Base-by-base conservation (phyloP, 2,888 invertebrate genomes). In the Calliphora vomitoria region DNA sequence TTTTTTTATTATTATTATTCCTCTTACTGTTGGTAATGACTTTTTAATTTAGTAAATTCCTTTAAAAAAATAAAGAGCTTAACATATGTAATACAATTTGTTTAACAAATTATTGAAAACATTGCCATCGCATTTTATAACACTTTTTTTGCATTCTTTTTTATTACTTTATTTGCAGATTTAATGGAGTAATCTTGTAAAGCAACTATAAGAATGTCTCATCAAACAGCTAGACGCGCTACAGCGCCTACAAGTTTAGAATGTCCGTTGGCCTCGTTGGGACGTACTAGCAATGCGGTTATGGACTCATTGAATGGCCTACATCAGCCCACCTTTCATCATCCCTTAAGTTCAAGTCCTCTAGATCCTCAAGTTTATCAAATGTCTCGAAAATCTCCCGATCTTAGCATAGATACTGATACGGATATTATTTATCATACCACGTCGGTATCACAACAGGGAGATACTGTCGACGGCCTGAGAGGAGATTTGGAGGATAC, bases 261-360 rank as follows among this genome's bases (percentile, higher is more conserved):
- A 90, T 95, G 95, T 92, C 95, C 95, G 81, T 93, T 95, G 90
- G 95, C 95, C 86, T 95, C 95, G 88, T 92, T 95, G 89, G 95
- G 95, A 58, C 94, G 95, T 86, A 94, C 94, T 86, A 91, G 91
- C 87, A 92, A 90, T 86, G 91, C 91, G 4, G 93, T 91, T 55
- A 90, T 93, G 83, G 93, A 93, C 88, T 91, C 92, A 35, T 85
- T 92, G 88, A 91, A 93, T 68, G 89, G 88, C 31, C 85, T 89
- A 50, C 90, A 90, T 82, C 92, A 93, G 83, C 92, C 93, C 64
- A 92, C 93, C 71, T 93, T 93, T 88, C 94, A 93, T 90, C 94
- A 94, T 90, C 94, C 94, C 5, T 89, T 94, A 60, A 94, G 94
- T 89, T 94, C 94, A 74, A 94, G 94, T 84, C 94, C 94, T 13